A percentile compares a stretch with the other conserved stretches of the same genome.
Evolutionary conservation across 1,140 invertebrate genomes (phyloP).

Genomic region (Plutomurus gul): DNA sequence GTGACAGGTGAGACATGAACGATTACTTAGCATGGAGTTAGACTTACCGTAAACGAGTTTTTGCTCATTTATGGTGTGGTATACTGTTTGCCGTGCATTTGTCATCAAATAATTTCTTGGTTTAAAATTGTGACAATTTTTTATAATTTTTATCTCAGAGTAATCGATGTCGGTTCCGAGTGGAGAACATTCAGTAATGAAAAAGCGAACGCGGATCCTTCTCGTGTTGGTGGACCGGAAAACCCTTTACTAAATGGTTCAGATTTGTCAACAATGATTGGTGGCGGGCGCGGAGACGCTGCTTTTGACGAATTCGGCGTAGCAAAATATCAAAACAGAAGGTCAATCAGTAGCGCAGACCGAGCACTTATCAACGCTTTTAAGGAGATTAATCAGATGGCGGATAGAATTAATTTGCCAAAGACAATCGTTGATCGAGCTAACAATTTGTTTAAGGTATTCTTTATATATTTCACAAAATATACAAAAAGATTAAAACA

Average conservation of each 20-base stretch:
- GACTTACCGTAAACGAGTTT: too few species aligned
- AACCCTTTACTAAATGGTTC: conserved; percentile 94
- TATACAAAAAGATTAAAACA: too few species aligned
- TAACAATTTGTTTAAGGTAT: conserved; percentile 94
- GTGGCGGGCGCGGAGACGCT: conserved; percentile 82
- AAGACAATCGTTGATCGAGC: conserved; percentile 94
- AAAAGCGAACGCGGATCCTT: conserved; percentile 93
- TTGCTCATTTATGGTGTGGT: too few species aligned
- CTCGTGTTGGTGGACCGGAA: conserved; percentile 96
- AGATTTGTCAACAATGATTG: conserved; percentile 97
- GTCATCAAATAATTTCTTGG: too few species aligned
- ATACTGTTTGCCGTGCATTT: too few species aligned
- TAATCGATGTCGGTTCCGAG: conserved; percentile 99
- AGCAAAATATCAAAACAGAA: conserved; percentile 90
- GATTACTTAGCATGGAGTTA: too few species aligned
- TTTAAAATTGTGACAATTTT: neutral
- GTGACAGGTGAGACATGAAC: too few species aligned
- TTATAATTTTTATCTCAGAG: conserved; percentile 67
- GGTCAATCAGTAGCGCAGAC: conserved; percentile 90
- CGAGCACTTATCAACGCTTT: conserved; percentile 87
- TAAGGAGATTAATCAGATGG: conserved; percentile 96
- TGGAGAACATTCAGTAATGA: conserved; percentile 99
- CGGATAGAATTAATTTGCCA: conserved; percentile 94
- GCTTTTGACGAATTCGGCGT: conserved; percentile 82
- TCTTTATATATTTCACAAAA: neutral